Evolutionary conservation across 2,113 vertebrate genomes (phyloP), one percentile per base, ranked within the genome.

Genomic region (Morone saxatilis): DNA sequence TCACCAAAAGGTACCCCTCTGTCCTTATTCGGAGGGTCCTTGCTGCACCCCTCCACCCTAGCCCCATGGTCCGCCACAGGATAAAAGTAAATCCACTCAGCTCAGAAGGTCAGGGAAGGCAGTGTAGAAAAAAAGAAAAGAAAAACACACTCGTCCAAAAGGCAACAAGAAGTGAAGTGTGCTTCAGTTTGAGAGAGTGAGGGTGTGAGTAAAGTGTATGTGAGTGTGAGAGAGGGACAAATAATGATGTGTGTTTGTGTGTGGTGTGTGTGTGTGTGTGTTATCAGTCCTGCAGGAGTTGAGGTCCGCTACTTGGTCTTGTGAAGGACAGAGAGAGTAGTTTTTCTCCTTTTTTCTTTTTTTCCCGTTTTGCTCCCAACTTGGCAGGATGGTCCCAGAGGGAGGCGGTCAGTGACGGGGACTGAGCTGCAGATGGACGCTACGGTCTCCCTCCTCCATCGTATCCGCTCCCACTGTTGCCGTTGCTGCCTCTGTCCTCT

Each of bases 61-160:
- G 80, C 94, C 94, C 96, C 97, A 98, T 98, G 94, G 93, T 95
- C 95, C 91, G 81, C 69, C 71, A 89, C 93, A 88, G 94, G 93
- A 89, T 25, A 89, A 90, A 91, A 91, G 86, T 94, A 96, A 96
- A 87, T 93, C 92, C 83, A 66, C 84, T 78, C 88, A 83, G 93
- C 43, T 40, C 86, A 73, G 36, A 78, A 84, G 81, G 80, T 92
- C 81, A 80, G 48, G 17, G 43, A 66, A 81, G 51, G 72, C 71
- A 54, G 68, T 6, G 38, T 62, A 31, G 25, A 38, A 38, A 60
- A 57, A 31, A 48, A 60, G 41, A 3, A 67, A 78, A 47, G 25
- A 79, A 61, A 62, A 41, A 36, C 36, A 60, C 67, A 54, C 61
- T 72, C 56, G 79, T 83, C 85, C 85, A 83, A 61, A 79, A 80